Base-by-base conservation (phyloP, 2,888 invertebrate species). In the Callinectes sapidus region DNA sequence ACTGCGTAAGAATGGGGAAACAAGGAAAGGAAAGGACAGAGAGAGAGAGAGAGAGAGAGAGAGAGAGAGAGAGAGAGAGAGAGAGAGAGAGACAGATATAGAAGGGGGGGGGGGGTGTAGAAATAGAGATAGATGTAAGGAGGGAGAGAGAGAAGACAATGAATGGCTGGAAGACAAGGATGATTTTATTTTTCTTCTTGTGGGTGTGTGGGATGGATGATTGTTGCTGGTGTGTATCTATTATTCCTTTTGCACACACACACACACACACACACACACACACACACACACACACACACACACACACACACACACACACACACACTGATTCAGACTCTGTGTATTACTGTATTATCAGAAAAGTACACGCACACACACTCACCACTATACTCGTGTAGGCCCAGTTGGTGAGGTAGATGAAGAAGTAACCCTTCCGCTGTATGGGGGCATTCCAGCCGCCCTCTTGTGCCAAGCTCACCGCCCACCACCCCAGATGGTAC, bases 351-450 rank as follows among this genome's bases (percentile, higher is more conserved):
- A 23, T 23, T 16, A 42, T 10, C 10, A 6, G 10, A n/a, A 2
- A 66, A 2, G 6, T 18, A 2, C 10, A 6, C 6, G 6, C 6
- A 71, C 71, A 28, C 28, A 71, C 81, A 88, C 92, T 89, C 61
- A 92, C 92, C 55, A 87, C 71, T 39, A 92, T 92, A 86, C 87
- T 90, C n/a, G 86, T 35, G 77, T 92, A 92, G 54, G 92, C 90
- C 92, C 92, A 92, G 90, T 92, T 92, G 71, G 92, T 92, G 92
- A 92, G 92, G 92, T 92, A 92, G 90, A 92, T 92, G 77, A 92
- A 92, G 87, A 86, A 87, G 61, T 92, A 92, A 66, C 90, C 88
- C 32, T 90, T 92, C 39, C 90, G 48, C 54, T n/a, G 23, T 66
- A 91, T 42, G 18, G 91, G 13, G 0, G 93, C 88, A 2, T 86